Percentiles rank a stretch among this genome's conserved stretches.
These are phyloP conservation scores for Nomada flava DNA, from an alignment of 2,888 invertebrate species.

Conservation along the genomic window DNA sequence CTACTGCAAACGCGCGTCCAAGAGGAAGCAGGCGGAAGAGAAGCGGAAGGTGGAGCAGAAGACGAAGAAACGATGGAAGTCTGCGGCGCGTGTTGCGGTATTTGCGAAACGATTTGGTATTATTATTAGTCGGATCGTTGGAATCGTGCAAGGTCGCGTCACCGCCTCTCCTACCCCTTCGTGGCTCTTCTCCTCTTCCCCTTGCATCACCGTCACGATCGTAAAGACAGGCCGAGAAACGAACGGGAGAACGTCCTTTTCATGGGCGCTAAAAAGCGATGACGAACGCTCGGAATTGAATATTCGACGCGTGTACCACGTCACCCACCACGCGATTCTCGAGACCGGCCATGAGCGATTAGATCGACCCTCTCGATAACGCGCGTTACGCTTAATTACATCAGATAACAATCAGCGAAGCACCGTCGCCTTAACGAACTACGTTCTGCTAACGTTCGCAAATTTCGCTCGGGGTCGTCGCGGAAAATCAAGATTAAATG, in stretches of 20 bases:
- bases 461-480: no score
- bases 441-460: no score
- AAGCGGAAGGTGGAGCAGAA: constrained; percentile 38
- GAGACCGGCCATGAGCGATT: constrained; percentile 11
- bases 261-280: constrained; percentile 43
- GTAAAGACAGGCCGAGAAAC: constrained; percentile 37
- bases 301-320: constrained; percentile 34
- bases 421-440: not conserved
- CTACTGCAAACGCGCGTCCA: no score
- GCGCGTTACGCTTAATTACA: constrained; percentile 1
- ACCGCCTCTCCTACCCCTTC: constrained; percentile 4
- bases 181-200: not conserved
- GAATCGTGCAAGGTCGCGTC: constrained; percentile 67
- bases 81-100: constrained; percentile 55
- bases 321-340: constrained; percentile 12
- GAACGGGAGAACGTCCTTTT: constrained; percentile 53
- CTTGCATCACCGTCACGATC: constrained; percentile 43
- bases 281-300: constrained; percentile 36
- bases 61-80: constrained; percentile 23
- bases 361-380: constrained; percentile 23
- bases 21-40: constrained; percentile 24
- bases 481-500: no score
- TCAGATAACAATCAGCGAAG: constrained; percentile 10
- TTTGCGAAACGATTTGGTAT: constrained; percentile 63
- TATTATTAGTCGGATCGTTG: constrained; percentile 71